Conservation (phyloP, 1,140 invertebrate genomes). For the Zophobas atratus region DNA sequence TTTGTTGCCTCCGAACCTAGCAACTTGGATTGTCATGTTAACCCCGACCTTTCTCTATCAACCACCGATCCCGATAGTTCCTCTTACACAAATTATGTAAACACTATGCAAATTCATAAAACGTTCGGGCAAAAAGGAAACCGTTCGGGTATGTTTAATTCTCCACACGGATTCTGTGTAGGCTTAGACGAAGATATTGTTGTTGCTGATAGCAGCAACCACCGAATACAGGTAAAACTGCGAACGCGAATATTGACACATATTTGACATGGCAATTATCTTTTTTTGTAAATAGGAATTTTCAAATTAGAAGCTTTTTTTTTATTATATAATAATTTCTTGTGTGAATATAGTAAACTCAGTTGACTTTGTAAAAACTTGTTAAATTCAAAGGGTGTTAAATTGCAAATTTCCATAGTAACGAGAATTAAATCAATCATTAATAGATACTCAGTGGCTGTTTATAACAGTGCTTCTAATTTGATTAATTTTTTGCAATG, state of each 20-base stretch:
- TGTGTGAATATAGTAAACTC: too few species aligned
- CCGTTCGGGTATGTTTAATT: conserved; percentile 34
- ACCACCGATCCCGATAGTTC: conserved; percentile 23
- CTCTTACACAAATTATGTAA: not conserved
- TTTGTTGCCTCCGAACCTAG: not conserved
- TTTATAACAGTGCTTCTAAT: too few species aligned
- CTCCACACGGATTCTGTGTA: conserved; percentile 37
- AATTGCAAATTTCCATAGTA: too few species aligned
- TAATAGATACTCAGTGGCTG: too few species aligned
- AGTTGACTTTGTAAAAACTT: too few species aligned
- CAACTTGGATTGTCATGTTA: conserved; percentile 4
- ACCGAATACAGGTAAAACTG: conserved; percentile 32
- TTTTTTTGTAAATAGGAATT: conserved; percentile 5
- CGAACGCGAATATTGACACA: not conserved
- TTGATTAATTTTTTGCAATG: too few species aligned
- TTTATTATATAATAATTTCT: too few species aligned
- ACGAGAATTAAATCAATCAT: too few species aligned
- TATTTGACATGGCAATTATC: not conserved
- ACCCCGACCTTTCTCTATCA: conserved; percentile 19
- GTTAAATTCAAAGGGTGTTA: too few species aligned
- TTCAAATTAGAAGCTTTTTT: too few species aligned
- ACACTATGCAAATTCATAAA: conserved; percentile 27
- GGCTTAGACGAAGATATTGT: conserved; percentile 41
- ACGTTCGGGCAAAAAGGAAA: conserved; percentile 38
- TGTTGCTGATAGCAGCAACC: conserved; percentile 40